These are phyloP conservation scores for Lepeophtheirus salmonis DNA, from an alignment of 1,140 invertebrate genomes.

Conservation along the genomic window DNA sequence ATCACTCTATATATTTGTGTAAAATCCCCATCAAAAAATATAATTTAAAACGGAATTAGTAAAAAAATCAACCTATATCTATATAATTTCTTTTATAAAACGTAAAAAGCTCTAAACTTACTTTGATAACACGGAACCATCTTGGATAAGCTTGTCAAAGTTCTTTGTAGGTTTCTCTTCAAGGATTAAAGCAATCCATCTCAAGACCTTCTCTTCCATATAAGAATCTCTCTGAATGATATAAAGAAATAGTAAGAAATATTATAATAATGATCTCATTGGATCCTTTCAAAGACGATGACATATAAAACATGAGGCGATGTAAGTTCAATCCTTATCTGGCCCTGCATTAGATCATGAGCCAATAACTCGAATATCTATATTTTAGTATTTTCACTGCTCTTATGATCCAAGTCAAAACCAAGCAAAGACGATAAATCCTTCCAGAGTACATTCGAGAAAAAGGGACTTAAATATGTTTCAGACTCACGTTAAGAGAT, in stretches of 20 bases:
- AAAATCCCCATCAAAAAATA: too few species aligned
- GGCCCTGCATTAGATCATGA: conserved; percentile 20
- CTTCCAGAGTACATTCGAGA: too few species aligned
- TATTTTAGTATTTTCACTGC: neutral
- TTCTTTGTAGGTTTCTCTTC: conserved; percentile 8
- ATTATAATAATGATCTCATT: neutral
- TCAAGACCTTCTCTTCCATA: conserved; percentile 11
- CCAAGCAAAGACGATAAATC: neutral
- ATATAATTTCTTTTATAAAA: too few species aligned
- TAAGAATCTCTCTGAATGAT: conserved; percentile 7
- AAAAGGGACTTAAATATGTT: too few species aligned
- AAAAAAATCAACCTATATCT: too few species aligned
- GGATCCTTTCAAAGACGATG: neutral
- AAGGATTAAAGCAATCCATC: conserved; percentile 11
- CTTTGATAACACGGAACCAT: conserved; percentile 13
- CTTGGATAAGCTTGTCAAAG: conserved; percentile 15
- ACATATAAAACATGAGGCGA: neutral
- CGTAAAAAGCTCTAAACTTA: neutral
- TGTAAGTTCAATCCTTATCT: neutral
- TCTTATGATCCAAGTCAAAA: neutral
- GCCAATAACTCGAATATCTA: neutral
- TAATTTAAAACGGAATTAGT: too few species aligned
- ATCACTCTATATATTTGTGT: too few species aligned
- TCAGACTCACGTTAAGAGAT: neutral
- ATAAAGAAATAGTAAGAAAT: neutral